A percentile compares a stretch with the other conserved stretches of the same genome.
These are phyloP conservation scores for Prosopocoilus inquinatus DNA, from an alignment of 2,888 invertebrate species.

Conservation along the genomic window DNA sequence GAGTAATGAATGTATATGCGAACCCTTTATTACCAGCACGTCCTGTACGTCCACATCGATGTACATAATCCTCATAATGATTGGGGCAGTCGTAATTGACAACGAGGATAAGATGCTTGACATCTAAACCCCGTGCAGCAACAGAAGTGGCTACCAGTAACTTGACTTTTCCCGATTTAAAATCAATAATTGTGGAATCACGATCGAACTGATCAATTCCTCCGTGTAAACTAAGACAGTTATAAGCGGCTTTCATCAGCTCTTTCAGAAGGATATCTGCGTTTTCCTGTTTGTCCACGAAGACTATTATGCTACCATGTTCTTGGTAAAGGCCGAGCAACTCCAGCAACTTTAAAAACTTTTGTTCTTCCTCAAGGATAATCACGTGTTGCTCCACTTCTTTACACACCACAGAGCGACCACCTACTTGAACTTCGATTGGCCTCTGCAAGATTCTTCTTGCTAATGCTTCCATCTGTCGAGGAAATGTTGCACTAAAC, in stretches of 20 bases:
- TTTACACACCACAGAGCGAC: constrained; percentile 94
- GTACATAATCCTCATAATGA: constrained; percentile 99
- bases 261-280: constrained; percentile 92
- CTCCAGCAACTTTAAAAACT: constrained; percentile 95
- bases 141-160: constrained; percentile 96
- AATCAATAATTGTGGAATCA: constrained; percentile 96
- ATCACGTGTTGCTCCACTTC: constrained; percentile 96
- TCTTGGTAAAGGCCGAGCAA: constrained; percentile 94
- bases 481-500: constrained; percentile 98
- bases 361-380: constrained; percentile 92
- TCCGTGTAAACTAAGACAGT: constrained; percentile 96
- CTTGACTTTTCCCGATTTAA: constrained; percentile 81
- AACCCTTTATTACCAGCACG: constrained; percentile 94
- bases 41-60: constrained; percentile 90
- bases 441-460: constrained; percentile 90
- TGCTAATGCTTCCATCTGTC: constrained; percentile 98
- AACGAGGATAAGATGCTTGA: constrained; percentile 94
- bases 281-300: constrained; percentile 98
- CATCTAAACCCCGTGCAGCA: constrained; percentile 97
- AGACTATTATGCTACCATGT: constrained; percentile 91
- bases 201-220: constrained; percentile 99
- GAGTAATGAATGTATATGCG: constrained; percentile 96
- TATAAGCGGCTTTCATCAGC: constrained; percentile 93
- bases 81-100: constrained; percentile 99
- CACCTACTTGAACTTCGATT: constrained; percentile 96